phyloP scores from a whole-genome alignment of 2,888 invertebrate species.

The Hirtodrosophila cameraria region DNA sequence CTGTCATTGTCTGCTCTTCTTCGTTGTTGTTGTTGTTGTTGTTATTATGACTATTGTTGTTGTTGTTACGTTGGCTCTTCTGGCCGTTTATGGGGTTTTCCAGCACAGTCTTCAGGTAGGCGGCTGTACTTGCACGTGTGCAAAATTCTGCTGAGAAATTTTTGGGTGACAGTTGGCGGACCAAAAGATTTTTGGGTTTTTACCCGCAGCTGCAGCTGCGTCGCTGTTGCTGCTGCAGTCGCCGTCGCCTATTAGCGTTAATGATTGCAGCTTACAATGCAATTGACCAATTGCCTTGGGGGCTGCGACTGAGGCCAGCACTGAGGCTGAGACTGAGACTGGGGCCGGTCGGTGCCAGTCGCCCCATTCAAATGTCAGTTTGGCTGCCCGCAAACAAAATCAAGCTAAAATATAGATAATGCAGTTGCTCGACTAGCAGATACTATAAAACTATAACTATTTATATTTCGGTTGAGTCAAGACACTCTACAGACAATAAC shows the following conservation, averaged over 20 bases:
- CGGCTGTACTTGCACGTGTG: constrained; percentile 49
- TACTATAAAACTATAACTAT: background rate
- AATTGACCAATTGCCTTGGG: constrained; percentile 73
- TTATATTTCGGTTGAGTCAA: too few relatives aligned
- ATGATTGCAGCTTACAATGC: constrained; percentile 75
- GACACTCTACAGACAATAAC: too few relatives aligned
- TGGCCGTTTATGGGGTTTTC: constrained; percentile 67
- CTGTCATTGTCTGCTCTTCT: constrained; percentile 43
- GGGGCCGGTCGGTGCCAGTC: constrained; percentile 64
- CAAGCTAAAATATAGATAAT: constrained; percentile 4
- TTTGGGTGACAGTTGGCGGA: constrained; percentile 38
- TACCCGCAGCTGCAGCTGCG: constrained; percentile 51
- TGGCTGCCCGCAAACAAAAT: constrained; percentile 28
- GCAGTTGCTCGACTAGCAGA: background rate
- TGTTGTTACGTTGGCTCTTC: constrained; percentile 4
- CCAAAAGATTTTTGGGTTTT: constrained; percentile 36
- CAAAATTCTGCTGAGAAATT: constrained; percentile 59
- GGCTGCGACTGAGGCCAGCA: constrained; percentile 14
- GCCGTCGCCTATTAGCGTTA: constrained; percentile 70
- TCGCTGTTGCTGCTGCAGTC: constrained; percentile 4
- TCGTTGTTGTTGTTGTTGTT: constrained; percentile 14
- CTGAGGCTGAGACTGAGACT: constrained; percentile 25
- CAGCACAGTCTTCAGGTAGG: constrained; percentile 54
- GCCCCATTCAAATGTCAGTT: constrained; percentile 80
- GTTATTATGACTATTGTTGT: constrained; percentile 6